Conservation (phyloP, 2,113 vertebrate species). For the Cyprinodon tularosa region DNA sequence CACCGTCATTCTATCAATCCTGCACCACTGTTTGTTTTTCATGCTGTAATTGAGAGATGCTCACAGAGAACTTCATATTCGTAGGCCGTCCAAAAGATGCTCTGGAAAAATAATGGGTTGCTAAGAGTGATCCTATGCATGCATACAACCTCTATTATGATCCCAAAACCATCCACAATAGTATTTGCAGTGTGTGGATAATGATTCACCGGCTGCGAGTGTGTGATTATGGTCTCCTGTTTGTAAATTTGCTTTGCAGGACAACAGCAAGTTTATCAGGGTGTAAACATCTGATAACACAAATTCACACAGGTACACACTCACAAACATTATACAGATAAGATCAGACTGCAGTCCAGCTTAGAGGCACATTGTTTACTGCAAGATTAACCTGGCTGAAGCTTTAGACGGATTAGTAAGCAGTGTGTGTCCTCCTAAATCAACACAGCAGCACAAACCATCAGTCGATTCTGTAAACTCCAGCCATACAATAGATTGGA, state of each 20-base stretch:
- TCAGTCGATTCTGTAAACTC: constrained; percentile 5
- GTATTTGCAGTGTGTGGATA: constrained; percentile 35
- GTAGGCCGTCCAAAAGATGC: constrained; percentile 18
- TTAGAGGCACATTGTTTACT: constrained; percentile 52
- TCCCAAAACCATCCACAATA: constrained; percentile 28
- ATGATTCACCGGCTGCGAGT: constrained; percentile 36
- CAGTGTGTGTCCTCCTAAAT: constrained; percentile 10
- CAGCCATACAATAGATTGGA: background rate
- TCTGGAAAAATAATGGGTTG: constrained; percentile 41
- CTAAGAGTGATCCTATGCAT: constrained; percentile 37
- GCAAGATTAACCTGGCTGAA: constrained; percentile 53
- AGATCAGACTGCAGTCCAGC: constrained; percentile 36
- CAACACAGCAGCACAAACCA: constrained; percentile 27
- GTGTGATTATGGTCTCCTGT: constrained; percentile 45
- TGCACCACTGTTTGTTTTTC: constrained; percentile 44
- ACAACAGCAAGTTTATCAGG: constrained; percentile 20
- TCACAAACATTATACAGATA: constrained; percentile 43
- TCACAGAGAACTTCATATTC: constrained; percentile 30
- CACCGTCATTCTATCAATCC: constrained; percentile 17
- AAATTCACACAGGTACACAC: constrained; percentile 21
- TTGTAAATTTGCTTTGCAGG: constrained; percentile 53
- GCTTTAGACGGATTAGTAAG: constrained; percentile 45
- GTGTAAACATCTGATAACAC: constrained; percentile 18
- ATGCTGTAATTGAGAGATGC: constrained; percentile 40
- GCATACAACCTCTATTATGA: constrained; percentile 38